Base-by-base conservation (phyloP, 2,888 invertebrate genomes). In the Falcaria lacertinaria region DNA sequence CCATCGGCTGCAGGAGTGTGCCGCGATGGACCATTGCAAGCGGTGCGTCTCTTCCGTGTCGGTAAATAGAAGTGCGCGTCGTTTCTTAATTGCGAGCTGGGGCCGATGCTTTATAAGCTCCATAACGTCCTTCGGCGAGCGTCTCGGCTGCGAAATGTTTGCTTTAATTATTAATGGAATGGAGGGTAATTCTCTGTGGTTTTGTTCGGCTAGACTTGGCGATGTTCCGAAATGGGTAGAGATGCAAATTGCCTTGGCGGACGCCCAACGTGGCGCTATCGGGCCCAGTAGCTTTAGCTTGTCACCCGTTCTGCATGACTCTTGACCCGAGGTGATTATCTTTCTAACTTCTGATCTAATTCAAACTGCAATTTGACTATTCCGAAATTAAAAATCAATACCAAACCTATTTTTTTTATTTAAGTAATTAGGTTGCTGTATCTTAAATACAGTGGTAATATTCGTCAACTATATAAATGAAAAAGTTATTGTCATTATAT, bases 131-230 rank as follows among this genome's bases (percentile, higher is more conserved):
- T 82, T 80, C 82, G 79, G 79, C 79, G 79, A 74, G 68, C 77
- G 82, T 82, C 85, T 81, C 81, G 78, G 64, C 78, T 83, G 80
- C 73, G 78, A 87, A 86, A 87, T 87, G 86, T 89, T 85, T 88
- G 89, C 87, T 86, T 89, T 86, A 89, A 89, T 89, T 89, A 89
- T 89, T 89, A 89, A 88, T 89, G 89, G 89, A 89, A 87, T 89
- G 86, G 85, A 85, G 87, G 82, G 86, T 88, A 85, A 86, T 88
- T 89, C 87, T 84, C 78, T 70, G 82, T 89, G 87, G 89, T 89
- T 89, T 89, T 88, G 89, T 89, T 89, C 86, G 87, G 83, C 87
- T 88, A 89, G 89, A 89, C 89, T 89, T 89, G 89, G 89, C 89
- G 84, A 82, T 82, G 89, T 86, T 89, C 89, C 89, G 89, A 89